A percentile compares a stretch with the other conserved stretches of the same genome.
These are phyloP conservation scores for Melanotaenia trifasciata DNA, from an alignment of 2,797 vertebrate species.

Conservation along the genomic window DNA sequence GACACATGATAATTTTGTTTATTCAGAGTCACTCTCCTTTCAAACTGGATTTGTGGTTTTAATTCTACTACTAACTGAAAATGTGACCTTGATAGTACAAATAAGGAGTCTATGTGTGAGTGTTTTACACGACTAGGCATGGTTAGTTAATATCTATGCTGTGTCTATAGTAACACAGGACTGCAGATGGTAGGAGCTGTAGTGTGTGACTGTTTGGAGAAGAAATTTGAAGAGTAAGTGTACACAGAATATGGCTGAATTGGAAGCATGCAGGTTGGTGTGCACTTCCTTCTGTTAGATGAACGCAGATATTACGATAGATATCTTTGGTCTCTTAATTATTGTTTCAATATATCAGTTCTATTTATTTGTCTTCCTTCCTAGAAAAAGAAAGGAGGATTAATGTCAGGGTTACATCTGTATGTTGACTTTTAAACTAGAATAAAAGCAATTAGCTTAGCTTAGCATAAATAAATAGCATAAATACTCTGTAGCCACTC, in stretches of 20 bases:
- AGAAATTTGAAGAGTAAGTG: constrained; percentile 37
- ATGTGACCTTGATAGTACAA: constrained; percentile 64
- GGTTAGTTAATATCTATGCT: constrained; percentile 44
- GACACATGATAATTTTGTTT: constrained; percentile 54
- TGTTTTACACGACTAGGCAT: constrained; percentile 54
- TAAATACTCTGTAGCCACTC: no score
- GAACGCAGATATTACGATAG: not conserved
- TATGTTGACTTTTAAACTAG: not conserved
- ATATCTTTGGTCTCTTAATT: not conserved
- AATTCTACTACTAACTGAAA: constrained; percentile 28
- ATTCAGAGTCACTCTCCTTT: constrained; percentile 48
- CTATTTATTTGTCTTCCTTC: not conserved
- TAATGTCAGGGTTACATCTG: not conserved
- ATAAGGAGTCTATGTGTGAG: constrained; percentile 26
- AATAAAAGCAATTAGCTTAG: not conserved
- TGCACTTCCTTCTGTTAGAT: constrained; percentile 13
- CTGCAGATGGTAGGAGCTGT: constrained; percentile 43
- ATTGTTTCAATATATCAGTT: not conserved
- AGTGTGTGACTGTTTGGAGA: constrained; percentile 35
- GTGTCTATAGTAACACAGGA: constrained; percentile 54
- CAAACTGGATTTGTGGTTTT: constrained; percentile 48
- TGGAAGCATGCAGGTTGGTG: constrained; percentile 22
- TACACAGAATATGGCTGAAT: constrained; percentile 27
- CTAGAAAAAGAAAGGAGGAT: not conserved
- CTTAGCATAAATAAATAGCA: not conserved